Base-by-base conservation (phyloP, 1,140 invertebrate species). In the Anastrepha obliqua region DNA sequence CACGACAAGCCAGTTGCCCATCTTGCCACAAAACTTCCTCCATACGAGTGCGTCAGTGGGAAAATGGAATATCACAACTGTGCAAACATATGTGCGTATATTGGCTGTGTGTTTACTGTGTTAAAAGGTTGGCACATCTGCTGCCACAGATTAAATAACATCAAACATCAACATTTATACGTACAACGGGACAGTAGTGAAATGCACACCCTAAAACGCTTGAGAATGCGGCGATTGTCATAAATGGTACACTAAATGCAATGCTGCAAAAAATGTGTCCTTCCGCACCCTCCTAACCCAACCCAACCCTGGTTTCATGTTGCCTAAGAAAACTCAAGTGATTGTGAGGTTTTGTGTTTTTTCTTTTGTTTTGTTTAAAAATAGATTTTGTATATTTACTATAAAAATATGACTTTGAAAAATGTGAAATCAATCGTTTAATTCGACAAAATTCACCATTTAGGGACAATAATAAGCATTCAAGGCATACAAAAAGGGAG, bases 71-170 rank as follows among this genome's bases (percentile, higher is more conserved):
- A 13, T 6, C 6, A 81, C 1, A 81, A 9, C 70, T 29, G 44
- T 11, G 55, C 47, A 29, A 51, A 51, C 17, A 51, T 81, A 29
- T 20, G 44, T 44, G 20, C 47, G 17, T 51, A n/a, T 55, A 29
- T 81, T 67, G 8, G n/a, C 64, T 67, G 29, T 39, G 17, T 64
- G 29, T 67, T 81, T 81, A 42, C 74, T 29, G 74, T 78, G n/a
- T 78, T 55, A 55, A 78, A 78, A 78, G 74, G 74, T 78, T 78
- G 44, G 74, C 74, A 81, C 74, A 81, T 81, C 74, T 81, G 51
- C 74, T 81, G 74, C 51, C 74, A 81, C 74, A 81, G 74, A 81
- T 81, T 81, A 81, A 81, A 58, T 81, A 58, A 81, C 74, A 81
- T 51, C 47, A 81, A 81, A 81, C 44, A 81, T 81, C 51, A n/a